Evolutionary conservation across 2,888 invertebrate species (phyloP).

Genomic region (Blastobasis lacticolella): DNA sequence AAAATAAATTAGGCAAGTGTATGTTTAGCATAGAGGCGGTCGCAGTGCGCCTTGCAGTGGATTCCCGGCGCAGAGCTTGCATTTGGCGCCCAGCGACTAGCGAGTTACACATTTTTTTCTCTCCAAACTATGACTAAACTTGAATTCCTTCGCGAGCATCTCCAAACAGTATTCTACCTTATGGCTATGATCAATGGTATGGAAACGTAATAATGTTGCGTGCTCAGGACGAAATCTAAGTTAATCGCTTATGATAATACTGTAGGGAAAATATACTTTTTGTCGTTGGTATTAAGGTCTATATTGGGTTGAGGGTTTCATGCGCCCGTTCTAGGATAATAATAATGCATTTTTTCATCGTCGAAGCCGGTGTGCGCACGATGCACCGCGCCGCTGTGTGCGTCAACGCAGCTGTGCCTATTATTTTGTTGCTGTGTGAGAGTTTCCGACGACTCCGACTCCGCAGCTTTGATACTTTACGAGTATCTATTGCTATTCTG

Average conservation of each 20-base stretch:
- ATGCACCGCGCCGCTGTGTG: constrained; percentile 54
- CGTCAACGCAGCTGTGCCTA: constrained; percentile 65
- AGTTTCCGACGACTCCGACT: constrained; percentile 30
- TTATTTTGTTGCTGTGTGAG: constrained; percentile 59
- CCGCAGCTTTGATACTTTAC: constrained; percentile 35
- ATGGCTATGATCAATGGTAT: constrained; percentile 14
- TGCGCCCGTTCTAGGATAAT: constrained; percentile 60
- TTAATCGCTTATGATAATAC: constrained; percentile 44
- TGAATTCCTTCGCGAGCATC: constrained; percentile 40
- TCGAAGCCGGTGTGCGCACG: constrained; percentile 53
- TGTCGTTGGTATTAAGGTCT: constrained; percentile 18
- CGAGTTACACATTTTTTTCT: constrained; percentile 47
- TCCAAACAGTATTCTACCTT: constrained; percentile 27
- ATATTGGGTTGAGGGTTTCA: constrained; percentile 16
- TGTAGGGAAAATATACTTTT: constrained; percentile 16
- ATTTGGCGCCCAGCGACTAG: constrained; percentile 57
- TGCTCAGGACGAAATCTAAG: constrained; percentile 54
- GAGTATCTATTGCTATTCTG: no score
- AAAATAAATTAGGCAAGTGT: no score
- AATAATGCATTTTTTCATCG: constrained; percentile 68
- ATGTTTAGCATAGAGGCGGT: no score
- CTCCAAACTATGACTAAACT: constrained; percentile 55
- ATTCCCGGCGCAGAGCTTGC: constrained; percentile 32
- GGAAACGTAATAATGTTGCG: constrained; percentile 19
- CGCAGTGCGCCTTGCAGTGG: no score